A percentile compares a stretch with the other conserved stretches of the same genome.
Evolutionary conservation across 2,797 vertebrate genomes (phyloP).

Genomic region (Graptemys geographica): DNA sequence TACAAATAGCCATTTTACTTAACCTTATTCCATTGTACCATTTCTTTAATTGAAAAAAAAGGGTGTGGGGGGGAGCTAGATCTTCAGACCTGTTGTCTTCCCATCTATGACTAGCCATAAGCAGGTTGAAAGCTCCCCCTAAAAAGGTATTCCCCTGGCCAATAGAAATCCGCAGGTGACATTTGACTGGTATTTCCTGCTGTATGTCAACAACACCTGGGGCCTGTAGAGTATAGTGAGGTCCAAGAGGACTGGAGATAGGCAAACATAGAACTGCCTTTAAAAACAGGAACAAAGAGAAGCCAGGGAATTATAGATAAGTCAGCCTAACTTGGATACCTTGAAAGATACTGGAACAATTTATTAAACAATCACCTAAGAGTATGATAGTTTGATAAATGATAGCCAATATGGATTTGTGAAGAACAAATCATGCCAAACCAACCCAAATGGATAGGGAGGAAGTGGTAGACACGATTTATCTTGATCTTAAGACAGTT

Average conservation of each 20-base stretch:
- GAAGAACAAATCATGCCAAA: not conserved
- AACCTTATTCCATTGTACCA: not conserved
- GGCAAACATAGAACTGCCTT: not conserved
- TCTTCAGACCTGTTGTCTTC: not conserved
- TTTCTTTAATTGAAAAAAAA: not conserved
- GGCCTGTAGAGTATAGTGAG: not conserved
- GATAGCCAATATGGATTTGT: not conserved
- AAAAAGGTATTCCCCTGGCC: not conserved
- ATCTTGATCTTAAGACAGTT: not conserved
- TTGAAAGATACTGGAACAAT: not conserved
- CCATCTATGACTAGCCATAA: not conserved
- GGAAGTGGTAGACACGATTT: not conserved
- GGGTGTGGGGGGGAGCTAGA: not conserved
- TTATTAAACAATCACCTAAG: not conserved
- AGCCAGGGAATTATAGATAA: not conserved
- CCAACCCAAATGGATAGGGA: not conserved
- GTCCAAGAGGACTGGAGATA: not conserved
- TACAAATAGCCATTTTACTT: constrained; percentile 9
- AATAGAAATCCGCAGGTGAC: not conserved
- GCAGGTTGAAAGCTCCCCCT: not conserved
- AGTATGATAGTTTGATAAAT: not conserved
- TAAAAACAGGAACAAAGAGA: not conserved
- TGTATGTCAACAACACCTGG: not conserved
- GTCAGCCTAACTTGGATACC: not conserved
- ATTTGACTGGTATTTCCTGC: not conserved